Evolutionary conservation across 2,113 vertebrate species (phyloP).

Genomic region (Delphinapterus leucas): DNA sequence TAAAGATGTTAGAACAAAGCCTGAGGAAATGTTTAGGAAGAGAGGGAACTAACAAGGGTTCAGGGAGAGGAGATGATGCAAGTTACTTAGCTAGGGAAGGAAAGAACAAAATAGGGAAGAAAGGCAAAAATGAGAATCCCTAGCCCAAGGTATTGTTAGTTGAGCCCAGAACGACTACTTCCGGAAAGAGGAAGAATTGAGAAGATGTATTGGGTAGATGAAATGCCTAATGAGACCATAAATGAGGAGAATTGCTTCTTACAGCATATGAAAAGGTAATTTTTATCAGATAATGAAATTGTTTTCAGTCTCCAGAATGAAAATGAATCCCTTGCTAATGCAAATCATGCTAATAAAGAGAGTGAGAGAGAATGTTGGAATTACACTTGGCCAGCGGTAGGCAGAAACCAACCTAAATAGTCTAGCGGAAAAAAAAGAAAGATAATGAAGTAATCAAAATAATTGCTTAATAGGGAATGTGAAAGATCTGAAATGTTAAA

Average conservation of each 20-base stretch:
- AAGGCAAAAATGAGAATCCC: not conserved
- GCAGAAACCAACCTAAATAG: constrained; percentile 67
- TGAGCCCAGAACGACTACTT: constrained; percentile 55
- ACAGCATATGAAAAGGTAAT: constrained; percentile 67
- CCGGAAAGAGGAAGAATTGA: constrained; percentile 36
- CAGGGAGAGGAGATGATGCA: not conserved
- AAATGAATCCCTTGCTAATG: constrained; percentile 78
- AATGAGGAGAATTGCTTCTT: constrained; percentile 73
- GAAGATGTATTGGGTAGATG: constrained; percentile 66
- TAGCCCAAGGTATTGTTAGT: not conserved
- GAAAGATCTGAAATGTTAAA: constrained; percentile 72
- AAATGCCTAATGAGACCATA: constrained; percentile 75
- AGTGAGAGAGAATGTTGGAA: constrained; percentile 59
- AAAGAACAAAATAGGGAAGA: not conserved
- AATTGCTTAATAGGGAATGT: constrained; percentile 75
- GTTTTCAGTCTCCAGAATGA: constrained; percentile 75
- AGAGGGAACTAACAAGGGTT: not conserved
- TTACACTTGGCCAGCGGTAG: constrained; percentile 61
- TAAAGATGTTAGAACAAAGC: not conserved
- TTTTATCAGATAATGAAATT: constrained; percentile 80
- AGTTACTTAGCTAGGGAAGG: not conserved
- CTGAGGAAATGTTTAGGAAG: not conserved
- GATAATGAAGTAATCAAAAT: constrained; percentile 80
- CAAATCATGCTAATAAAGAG: constrained; percentile 71
- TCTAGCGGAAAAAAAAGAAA: constrained; percentile 56